Percentiles rank a stretch among this genome's conserved stretches.
Evolutionary conservation across 2,888 invertebrate species (phyloP).

Genomic region (Lepeophtheirus nordmannii): DNA sequence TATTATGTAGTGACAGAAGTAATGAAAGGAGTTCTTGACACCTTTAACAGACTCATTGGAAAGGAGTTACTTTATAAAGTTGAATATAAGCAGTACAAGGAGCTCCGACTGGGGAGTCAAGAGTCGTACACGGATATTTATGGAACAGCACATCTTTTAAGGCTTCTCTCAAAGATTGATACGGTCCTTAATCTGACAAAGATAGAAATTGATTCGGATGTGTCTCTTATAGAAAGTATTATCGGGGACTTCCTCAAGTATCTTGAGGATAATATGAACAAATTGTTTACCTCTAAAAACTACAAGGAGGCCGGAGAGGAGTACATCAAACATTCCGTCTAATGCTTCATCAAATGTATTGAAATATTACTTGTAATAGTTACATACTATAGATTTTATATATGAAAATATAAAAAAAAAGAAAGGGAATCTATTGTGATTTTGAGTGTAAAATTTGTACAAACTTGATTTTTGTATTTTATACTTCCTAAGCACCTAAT

Average conservation of each 20-base stretch:
- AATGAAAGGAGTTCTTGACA: conserved; percentile 2
- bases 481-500: no score
- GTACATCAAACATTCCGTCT: no score
- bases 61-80: not conserved
- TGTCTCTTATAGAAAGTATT: conserved; percentile 3
- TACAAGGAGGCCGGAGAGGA: not conserved
- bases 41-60: not conserved
- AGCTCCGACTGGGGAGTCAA: not conserved
- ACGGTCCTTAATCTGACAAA: not conserved
- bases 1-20: not conserved
- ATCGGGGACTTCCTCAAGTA: conserved; percentile 2
- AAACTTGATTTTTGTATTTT: no score
- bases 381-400: no score
- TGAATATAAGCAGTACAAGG: not conserved
- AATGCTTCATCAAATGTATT: no score
- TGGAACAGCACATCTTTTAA: conserved; percentile 6
- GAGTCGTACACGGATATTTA: not conserved
- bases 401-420: no score
- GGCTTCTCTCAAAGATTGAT: conserved; percentile 11
- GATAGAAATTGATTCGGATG: not conserved
- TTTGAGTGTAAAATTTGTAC: no score
- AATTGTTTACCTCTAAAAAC: conserved; percentile 13
- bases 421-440: no score
- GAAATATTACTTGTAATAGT: no score
- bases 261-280: not conserved